Conservation (phyloP, 2,888 invertebrate genomes). For the Drosophila anceps region DNA sequence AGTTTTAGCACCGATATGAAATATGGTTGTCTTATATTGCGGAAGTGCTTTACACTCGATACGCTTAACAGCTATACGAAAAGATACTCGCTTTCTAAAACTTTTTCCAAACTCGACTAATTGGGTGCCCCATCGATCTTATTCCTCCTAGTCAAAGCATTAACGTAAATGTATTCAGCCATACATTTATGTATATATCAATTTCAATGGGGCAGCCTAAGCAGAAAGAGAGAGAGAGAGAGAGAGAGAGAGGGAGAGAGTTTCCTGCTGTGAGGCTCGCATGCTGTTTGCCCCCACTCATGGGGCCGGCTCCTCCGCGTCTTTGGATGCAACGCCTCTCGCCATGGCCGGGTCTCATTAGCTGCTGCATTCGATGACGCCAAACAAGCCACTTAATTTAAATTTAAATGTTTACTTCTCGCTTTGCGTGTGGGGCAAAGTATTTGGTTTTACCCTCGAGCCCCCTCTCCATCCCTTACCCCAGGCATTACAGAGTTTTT, state of each 20-base stretch:
- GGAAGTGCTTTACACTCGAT: background rate
- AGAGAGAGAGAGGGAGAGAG: slow-evolving; percentile 5
- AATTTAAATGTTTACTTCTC: slow-evolving; percentile 81
- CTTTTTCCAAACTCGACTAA: background rate
- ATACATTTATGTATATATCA: slow-evolving; percentile 17
- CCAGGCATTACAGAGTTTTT: background rate
- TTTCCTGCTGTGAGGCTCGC: slow-evolving; percentile 62
- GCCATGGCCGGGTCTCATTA: slow-evolving; percentile 64
- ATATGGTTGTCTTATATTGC: background rate
- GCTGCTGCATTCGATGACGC: slow-evolving; percentile 77
- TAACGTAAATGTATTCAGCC: slow-evolving; percentile 2
- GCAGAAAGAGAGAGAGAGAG: slow-evolving; percentile 33
- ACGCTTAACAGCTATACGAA: background rate
- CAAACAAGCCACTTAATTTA: slow-evolving; percentile 81
- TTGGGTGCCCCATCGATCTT: slow-evolving; percentile 15
- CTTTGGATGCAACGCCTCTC: slow-evolving; percentile 3
- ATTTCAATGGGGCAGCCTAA: slow-evolving; percentile 26
- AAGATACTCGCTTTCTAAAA: background rate
- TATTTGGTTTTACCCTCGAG: slow-evolving; percentile 64
- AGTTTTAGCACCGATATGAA: background rate
- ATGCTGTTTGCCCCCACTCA: slow-evolving; percentile 6
- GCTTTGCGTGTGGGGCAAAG: slow-evolving; percentile 79
- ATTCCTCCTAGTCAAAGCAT: background rate
- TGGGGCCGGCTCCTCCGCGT: background rate
- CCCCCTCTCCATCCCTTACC: background rate